phyloP scores from a whole-genome alignment of 2,888 invertebrate species.

The Aspidiotus destructor region DNA sequence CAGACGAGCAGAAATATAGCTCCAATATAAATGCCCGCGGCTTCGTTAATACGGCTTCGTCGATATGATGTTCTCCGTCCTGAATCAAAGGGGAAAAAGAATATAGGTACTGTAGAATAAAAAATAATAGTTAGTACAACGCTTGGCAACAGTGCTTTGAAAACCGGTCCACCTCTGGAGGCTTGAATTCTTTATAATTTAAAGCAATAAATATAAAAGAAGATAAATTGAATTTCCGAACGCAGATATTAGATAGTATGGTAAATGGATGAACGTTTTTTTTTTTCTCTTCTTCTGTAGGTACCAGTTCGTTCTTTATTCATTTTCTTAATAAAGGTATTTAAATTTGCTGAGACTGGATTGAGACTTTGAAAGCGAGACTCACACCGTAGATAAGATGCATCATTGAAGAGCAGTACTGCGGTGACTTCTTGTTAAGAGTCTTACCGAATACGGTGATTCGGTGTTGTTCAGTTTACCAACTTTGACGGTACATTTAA shows the following conservation, averaged over 20 bases:
- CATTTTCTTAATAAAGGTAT: too few species aligned
- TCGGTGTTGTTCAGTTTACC: not conserved
- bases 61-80: not conserved
- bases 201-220: slow-evolving; percentile 30
- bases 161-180: slow-evolving; percentile 15
- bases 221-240: slow-evolving; percentile 29
- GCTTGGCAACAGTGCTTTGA: slow-evolving; percentile 17
- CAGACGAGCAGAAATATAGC: not conserved
- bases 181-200: slow-evolving; percentile 26
- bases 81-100: not conserved
- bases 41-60: not conserved
- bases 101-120: not conserved
- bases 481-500: too few species aligned
- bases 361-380: too few species aligned
- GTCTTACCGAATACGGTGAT: not conserved
- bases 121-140: not conserved
- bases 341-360: too few species aligned
- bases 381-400: too few species aligned
- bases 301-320: too few species aligned
- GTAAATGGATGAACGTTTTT: too few species aligned
- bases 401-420: not conserved
- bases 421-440: not conserved
- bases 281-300: too few species aligned
- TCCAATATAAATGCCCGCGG: slow-evolving; percentile 2
- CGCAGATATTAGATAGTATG: slow-evolving; percentile 12